Conservation (phyloP, 2,797 vertebrate species). For the Microctenopoma stevenorrisi region DNA sequence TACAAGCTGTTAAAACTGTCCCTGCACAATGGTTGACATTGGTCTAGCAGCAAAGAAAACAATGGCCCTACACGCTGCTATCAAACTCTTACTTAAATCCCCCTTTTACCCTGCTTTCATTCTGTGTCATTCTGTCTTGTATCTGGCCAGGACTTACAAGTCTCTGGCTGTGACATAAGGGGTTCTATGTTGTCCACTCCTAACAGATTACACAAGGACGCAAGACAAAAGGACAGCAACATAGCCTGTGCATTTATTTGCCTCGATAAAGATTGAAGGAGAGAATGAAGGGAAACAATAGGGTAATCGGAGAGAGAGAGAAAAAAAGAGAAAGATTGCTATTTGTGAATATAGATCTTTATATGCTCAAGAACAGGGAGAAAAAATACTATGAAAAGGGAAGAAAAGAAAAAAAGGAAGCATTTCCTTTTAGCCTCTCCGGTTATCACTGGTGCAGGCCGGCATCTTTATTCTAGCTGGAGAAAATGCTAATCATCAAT, state of each 20-base stretch:
- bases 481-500: slow-evolving; percentile 94
- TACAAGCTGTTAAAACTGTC: slow-evolving; percentile 68
- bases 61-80: slow-evolving; percentile 75
- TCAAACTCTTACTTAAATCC: slow-evolving; percentile 78
- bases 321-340: slow-evolving; percentile 47
- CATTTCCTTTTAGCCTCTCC: slow-evolving; percentile 67
- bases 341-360: slow-evolving; percentile 53
- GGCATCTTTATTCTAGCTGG: slow-evolving; percentile 85
- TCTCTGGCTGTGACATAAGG: slow-evolving; percentile 83
- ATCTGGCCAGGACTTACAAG: slow-evolving; percentile 81
- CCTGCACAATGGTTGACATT: slow-evolving; percentile 74
- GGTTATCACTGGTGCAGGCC: slow-evolving; percentile 86
- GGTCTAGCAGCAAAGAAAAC: slow-evolving; percentile 74
- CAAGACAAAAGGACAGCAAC: slow-evolving; percentile 87
- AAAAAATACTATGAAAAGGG: slow-evolving; percentile 45
- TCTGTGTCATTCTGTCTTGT: slow-evolving; percentile 79
- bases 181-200: slow-evolving; percentile 82
- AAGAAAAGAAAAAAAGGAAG: slow-evolving; percentile 61
- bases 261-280: slow-evolving; percentile 72
- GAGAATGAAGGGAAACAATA: slow-evolving; percentile 34
- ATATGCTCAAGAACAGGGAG: slow-evolving; percentile 67
- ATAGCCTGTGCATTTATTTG: slow-evolving; percentile 83
- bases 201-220: slow-evolving; percentile 84
- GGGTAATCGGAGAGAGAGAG: slow-evolving; percentile 35
- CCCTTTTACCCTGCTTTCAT: slow-evolving; percentile 75